phyloP scores from a whole-genome alignment of 2,113 vertebrate genomes.

The Neodontobutis hainanensis region DNA sequence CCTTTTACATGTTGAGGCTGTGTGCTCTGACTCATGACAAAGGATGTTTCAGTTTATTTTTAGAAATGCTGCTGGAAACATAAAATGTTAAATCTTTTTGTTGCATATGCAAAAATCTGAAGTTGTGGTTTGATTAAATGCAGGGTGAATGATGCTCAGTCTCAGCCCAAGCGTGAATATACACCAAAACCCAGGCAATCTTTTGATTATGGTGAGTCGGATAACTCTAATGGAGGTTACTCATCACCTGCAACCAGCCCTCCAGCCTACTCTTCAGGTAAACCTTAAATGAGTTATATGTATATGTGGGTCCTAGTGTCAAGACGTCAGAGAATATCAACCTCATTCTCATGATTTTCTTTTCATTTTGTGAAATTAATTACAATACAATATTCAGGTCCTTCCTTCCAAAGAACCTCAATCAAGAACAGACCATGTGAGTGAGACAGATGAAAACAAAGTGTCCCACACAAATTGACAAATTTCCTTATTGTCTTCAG shows the following conservation, averaged over 20 bases:
- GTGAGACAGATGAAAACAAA: conserved; percentile 51
- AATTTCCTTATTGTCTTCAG: conserved; percentile 3
- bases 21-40: conserved; percentile 12
- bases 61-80: not conserved
- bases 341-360: conserved; percentile 20
- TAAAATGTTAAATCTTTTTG: too few relatives aligned
- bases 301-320: not conserved
- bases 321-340: not conserved
- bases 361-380: conserved; percentile 50
- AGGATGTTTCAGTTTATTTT: conserved; percentile 21
- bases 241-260: conserved; percentile 53
- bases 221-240: conserved; percentile 86
- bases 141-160: conserved; percentile 87
- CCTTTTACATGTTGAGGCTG: conserved; percentile 28
- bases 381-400: conserved; percentile 46
- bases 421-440: conserved; percentile 69
- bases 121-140: conserved; percentile 15
- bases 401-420: conserved; percentile 64
- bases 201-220: conserved; percentile 80
- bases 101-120: too few relatives aligned
- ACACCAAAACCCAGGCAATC: conserved; percentile 85
- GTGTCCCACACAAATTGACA: conserved; percentile 5
- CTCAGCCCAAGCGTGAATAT: conserved; percentile 84
- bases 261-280: conserved; percentile 67
- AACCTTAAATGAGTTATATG: conserved; percentile 1